Base-by-base conservation (phyloP, 1,140 invertebrate species). In the Drosophila trapezifrons region DNA sequence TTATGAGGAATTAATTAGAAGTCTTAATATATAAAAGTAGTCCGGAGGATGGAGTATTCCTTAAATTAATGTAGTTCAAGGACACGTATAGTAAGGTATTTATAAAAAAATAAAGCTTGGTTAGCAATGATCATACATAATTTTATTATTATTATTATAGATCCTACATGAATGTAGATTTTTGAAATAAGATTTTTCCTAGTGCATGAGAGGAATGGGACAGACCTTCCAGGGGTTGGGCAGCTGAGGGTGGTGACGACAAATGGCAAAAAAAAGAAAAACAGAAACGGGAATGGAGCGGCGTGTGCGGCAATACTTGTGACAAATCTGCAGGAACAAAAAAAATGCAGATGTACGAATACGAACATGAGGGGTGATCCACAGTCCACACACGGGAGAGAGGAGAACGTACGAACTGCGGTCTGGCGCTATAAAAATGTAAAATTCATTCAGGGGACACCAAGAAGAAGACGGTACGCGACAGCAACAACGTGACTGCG, bases 401-500 rank as follows among this genome's bases (percentile, higher is more conserved):
- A 59, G 55, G 20, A 15, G 15, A 42, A 40, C 54, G 35, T 59
- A 59, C 60, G 47, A 37, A 47, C 57, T 46, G 46, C 51, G 58
- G 55, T 54, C 45, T 42, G 66, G 71, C 56, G 79, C 78, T 76
- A 86, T 87, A 86, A 87, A 86, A 86, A 86, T 86, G 83, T 86
- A 87, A 86, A 86, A 86, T 87, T 86, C 83, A 86, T 86, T 86
- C 82, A 69, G 71, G 71, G 60, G 67, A 58, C 54, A 35, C 51
- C 49, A 51, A 77, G 66, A n/a, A 49, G 25, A 64, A 67, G 46
- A 83, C 42, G 25, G 20, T 47, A 71, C 52, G 51, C 66, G 82
- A 86, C 82, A 70, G 78, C 70, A 75, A 78, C 75, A 82, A 86
- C 82, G 79, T 86, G 82, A 87, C 82, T 87, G 83, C 83, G 82